A percentile compares a stretch with the other conserved stretches of the same genome.
phyloP scores from a whole-genome alignment of 2,888 invertebrate species.

The Cosmopolites sordidus region DNA sequence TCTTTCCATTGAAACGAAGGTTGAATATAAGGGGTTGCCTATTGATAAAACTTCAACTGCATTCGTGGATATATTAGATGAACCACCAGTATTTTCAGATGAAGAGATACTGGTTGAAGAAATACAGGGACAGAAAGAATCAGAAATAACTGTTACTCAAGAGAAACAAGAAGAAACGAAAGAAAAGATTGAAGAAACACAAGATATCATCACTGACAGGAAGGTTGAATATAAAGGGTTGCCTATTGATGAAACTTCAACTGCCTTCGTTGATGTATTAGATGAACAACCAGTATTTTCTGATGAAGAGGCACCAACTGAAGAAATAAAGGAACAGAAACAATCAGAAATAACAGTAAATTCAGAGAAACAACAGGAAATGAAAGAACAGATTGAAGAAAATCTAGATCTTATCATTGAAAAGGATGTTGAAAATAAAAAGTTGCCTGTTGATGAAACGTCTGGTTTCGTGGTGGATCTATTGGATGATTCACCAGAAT shows the following conservation, averaged over 20 bases:
- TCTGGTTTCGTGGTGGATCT: conserved; percentile 3
- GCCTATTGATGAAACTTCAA: conserved; percentile 32
- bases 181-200: background rate
- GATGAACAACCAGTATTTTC: conserved; percentile 39
- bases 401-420: background rate
- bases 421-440: background rate
- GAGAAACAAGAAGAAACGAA: too few relatives aligned
- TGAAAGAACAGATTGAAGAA: background rate
- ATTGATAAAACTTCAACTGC: conserved; percentile 31
- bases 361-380: background rate
- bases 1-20: conserved; percentile 8
- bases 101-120: conserved; percentile 33
- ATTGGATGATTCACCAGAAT: conserved; percentile 1
- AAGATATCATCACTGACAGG: background rate
- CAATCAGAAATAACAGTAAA: too few relatives aligned
- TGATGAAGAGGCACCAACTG: conserved; percentile 29
- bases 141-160: too few relatives aligned
- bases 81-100: conserved; percentile 38
- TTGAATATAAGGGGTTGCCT: conserved; percentile 34
- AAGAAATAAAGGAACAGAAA: too few relatives aligned
- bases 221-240: conserved; percentile 32
- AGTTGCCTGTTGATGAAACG: conserved; percentile 4
- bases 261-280: conserved; percentile 34
- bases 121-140: background rate
- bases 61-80: conserved; percentile 37